Evolutionary conservation across 1,140 invertebrate genomes (phyloP).

Genomic region (Drosophila sp.): DNA sequence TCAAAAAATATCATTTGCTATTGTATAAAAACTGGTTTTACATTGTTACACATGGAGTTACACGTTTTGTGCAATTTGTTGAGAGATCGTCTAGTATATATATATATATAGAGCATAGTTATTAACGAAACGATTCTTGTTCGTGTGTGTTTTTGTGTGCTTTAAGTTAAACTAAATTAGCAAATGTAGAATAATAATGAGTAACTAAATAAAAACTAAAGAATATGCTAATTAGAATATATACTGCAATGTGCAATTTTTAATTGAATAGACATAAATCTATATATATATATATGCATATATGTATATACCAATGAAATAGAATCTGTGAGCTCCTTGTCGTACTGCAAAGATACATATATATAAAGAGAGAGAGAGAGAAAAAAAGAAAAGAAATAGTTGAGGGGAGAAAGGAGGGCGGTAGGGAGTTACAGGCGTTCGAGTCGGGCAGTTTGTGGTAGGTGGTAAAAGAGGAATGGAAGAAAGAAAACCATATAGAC

Average conservation of each 20-base stretch:
- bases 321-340: constrained; percentile 84
- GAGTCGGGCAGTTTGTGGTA: constrained; percentile 40
- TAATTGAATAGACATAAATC: constrained; percentile 27
- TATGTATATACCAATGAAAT: constrained; percentile 82
- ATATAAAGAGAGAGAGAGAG: constrained; percentile 52
- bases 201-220: constrained; percentile 9
- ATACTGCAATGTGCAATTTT: constrained; percentile 7
- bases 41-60: not conserved
- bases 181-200: constrained; percentile 10
- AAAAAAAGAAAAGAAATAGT: constrained; percentile 45
- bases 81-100: not conserved
- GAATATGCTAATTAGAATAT: constrained; percentile 14
- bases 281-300: constrained; percentile 24
- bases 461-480: constrained; percentile 4
- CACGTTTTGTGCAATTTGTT: not conserved
- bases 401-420: constrained; percentile 37
- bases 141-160: not conserved
- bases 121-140: not conserved
- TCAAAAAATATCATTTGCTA: not conserved
- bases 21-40: not conserved
- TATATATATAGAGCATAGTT: not conserved
- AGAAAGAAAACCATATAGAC: constrained; percentile 44
- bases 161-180: constrained; percentile 17
- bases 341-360: constrained; percentile 81
- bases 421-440: constrained; percentile 49